Evolutionary conservation across 1,140 invertebrate species (phyloP).

Genomic region (Panulirus ornatus): DNA sequence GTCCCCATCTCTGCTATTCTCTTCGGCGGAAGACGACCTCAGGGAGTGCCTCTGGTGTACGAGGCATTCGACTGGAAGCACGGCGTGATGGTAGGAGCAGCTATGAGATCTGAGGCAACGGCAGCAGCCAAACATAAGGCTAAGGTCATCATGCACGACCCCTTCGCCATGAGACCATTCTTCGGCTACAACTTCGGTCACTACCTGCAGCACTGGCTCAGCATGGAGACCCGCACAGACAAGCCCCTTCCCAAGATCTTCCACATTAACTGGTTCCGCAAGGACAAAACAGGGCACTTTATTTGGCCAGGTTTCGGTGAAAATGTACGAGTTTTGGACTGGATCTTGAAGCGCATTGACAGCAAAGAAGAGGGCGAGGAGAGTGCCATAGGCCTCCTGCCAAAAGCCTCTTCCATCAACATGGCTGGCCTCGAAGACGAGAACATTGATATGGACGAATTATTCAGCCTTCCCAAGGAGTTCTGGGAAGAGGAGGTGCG

Average conservation of each 20-base stretch:
- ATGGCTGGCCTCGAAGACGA: conserved; percentile 83
- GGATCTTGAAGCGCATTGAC: conserved; percentile 92
- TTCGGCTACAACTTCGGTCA: conserved; percentile 99
- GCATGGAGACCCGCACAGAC: conserved; percentile 84
- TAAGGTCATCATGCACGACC: conserved; percentile 94
- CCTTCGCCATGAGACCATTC: conserved; percentile 99
- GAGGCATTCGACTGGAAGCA: conserved; percentile 96
- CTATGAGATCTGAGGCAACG: conserved; percentile 97
- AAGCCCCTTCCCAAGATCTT: conserved; percentile 93
- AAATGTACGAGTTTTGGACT: conserved; percentile 96
- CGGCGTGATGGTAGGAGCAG: conserved; percentile 96
- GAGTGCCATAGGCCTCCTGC: conserved; percentile 86
- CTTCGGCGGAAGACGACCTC: conserved; percentile 95
- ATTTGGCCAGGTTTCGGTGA: conserved; percentile 99
- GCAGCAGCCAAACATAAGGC: conserved; percentile 98
- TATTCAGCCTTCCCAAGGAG: conserved; percentile 92
- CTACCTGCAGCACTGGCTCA: conserved; percentile 96
- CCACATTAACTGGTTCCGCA: conserved; percentile 99
- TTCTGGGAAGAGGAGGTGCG: conserved; percentile 94
- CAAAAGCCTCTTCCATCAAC: conserved; percentile 84
- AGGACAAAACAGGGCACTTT: conserved; percentile 88
- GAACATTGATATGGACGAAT: conserved; percentile 86
- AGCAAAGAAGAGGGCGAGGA: conserved; percentile 83
- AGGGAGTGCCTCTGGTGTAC: conserved; percentile 95
- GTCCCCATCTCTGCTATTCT: conserved; percentile 98